phyloP scores from a whole-genome alignment of 2,797 vertebrate species.

The Molossus alvarezi region DNA sequence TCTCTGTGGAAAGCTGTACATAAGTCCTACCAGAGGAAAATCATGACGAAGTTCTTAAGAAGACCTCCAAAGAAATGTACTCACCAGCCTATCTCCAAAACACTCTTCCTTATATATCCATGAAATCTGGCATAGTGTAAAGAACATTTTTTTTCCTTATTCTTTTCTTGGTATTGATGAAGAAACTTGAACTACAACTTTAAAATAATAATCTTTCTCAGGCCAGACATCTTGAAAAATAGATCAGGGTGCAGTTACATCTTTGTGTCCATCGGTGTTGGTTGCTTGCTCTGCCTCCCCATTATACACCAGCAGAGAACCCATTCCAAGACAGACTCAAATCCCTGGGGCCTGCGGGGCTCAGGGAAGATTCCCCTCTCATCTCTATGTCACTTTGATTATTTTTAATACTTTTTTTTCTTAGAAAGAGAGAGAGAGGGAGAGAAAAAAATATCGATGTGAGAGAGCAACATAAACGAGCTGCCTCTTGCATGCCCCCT shows the following conservation, averaged over 20 bases:
- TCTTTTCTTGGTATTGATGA: not conserved
- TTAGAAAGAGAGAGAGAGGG: too few species aligned
- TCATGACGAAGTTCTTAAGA: conserved; percentile 23
- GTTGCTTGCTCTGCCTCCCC: not conserved
- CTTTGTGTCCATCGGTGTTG: not conserved
- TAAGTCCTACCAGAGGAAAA: not conserved
- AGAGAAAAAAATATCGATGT: too few species aligned
- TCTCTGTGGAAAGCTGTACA: not conserved
- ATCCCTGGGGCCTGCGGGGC: not conserved
- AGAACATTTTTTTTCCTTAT: not conserved
- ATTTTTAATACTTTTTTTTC: not conserved
- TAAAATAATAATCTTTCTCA: conserved; percentile 49
- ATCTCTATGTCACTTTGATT: not conserved
- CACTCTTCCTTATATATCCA: not conserved
- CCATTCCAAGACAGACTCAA: not conserved
- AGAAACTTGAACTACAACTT: conserved; percentile 40
- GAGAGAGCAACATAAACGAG: not conserved
- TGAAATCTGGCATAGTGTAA: not conserved
- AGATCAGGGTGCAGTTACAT: not conserved
- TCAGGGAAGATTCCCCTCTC: too few species aligned
- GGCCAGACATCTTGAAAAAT: not conserved
- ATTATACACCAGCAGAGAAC: not conserved
- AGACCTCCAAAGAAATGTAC: not conserved
- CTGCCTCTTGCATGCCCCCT: not conserved
- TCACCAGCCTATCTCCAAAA: not conserved